phyloP scores from a whole-genome alignment of 2,113 vertebrate species.

The Hirundichthys speculiger region DNA sequence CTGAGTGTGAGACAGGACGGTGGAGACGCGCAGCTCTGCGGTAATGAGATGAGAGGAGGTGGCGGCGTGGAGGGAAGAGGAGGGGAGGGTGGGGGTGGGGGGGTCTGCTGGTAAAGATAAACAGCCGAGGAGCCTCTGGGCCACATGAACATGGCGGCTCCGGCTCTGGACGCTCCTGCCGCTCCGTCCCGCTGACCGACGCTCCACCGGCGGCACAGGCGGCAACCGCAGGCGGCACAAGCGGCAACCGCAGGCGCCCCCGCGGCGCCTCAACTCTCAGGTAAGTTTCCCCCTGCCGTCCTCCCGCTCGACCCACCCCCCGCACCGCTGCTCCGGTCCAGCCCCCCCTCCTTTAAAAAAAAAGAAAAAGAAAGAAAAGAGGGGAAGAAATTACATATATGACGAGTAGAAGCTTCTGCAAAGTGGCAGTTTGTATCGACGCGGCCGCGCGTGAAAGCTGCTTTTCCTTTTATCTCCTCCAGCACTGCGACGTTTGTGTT shows the following conservation, averaged over 20 bases:
- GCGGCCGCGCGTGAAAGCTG: too few species aligned
- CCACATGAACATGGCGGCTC: constrained; percentile 74
- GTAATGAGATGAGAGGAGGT: constrained; percentile 52
- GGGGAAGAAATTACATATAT: too few species aligned
- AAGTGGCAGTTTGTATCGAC: too few species aligned
- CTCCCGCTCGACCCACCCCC: not conserved
- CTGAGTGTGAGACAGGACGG: not conserved
- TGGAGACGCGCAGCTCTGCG: constrained; percentile 13
- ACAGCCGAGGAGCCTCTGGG: constrained; percentile 64
- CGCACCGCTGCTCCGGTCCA: not conserved
- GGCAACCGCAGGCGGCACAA: not conserved
- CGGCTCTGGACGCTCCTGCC: constrained; percentile 43
- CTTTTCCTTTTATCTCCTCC: too few species aligned
- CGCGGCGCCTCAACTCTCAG: constrained; percentile 42
- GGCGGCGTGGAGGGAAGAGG: constrained; percentile 1
- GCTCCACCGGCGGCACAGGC: not conserved
- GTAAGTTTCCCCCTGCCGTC: constrained; percentile 53
- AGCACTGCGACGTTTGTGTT: too few species aligned
- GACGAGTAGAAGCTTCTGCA: too few species aligned
- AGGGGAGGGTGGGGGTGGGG: constrained; percentile 1
- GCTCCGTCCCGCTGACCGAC: constrained; percentile 49
- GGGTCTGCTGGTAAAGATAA: constrained; percentile 58
- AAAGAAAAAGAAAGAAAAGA: too few species aligned
- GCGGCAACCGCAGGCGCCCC: constrained; percentile 1
- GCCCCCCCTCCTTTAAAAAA: constrained; percentile 8